A percentile compares a stretch with the other conserved stretches of the same genome.
Evolutionary conservation across 2,113 vertebrate species (phyloP).

Genomic region (Fulica atra): DNA sequence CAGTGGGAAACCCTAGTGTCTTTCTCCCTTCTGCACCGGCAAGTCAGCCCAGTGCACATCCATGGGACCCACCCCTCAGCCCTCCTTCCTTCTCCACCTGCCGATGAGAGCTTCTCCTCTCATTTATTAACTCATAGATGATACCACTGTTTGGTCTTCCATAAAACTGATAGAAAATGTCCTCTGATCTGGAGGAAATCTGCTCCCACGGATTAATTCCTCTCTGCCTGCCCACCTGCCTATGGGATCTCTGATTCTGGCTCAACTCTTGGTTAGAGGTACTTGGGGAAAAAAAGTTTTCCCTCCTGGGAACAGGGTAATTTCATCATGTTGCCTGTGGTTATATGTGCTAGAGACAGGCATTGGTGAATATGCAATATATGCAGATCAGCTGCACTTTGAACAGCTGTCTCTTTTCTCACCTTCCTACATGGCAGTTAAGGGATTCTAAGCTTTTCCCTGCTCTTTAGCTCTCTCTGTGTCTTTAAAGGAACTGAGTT

Average conservation of each 20-base stretch:
- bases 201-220: not conserved
- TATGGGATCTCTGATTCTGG: not conserved
- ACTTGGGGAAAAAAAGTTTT: not conserved
- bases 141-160: not conserved
- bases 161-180: not conserved
- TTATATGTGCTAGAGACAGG: not conserved
- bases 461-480: not conserved
- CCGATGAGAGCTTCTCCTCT: not conserved
- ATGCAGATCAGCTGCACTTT: not conserved
- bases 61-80: accelerated
- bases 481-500: not conserved
- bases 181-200: not conserved
- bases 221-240: not conserved
- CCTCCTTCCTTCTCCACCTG: not conserved
- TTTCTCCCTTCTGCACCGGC: not conserved
- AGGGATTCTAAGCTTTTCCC: not conserved
- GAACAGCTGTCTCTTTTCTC: conserved; percentile 22
- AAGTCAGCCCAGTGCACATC: not conserved
- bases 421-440: not conserved
- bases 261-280: not conserved
- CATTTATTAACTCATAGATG: not conserved
- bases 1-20: not conserved
- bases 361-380: not conserved
- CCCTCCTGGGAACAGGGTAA: not conserved
- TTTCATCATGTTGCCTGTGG: not conserved